phyloP scores from a whole-genome alignment of 2,888 invertebrate genomes.

The Erebia epiphron region DNA sequence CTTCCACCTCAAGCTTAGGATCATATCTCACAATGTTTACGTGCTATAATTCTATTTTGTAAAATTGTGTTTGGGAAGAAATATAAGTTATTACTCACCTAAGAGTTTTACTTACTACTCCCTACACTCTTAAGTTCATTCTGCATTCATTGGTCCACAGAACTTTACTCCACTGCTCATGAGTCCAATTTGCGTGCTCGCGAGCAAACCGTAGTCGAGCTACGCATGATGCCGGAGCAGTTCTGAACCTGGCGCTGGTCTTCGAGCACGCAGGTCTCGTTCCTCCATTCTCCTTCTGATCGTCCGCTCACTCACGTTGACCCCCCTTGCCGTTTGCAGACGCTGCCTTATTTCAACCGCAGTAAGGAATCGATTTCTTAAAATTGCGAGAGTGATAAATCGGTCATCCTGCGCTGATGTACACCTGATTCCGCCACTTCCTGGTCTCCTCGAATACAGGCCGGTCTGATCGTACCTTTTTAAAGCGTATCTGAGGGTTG shows the following conservation, averaged over 20 bases:
- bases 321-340: not conserved
- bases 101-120: too few relatives aligned
- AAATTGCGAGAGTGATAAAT: not conserved
- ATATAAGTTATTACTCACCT: too few relatives aligned
- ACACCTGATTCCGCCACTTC: not conserved
- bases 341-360: not conserved
- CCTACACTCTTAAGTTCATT: too few relatives aligned
- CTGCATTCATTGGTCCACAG: too few relatives aligned
- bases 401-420: not conserved
- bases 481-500: not conserved
- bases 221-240: too few relatives aligned
- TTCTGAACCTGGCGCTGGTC: not conserved
- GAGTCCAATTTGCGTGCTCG: too few relatives aligned
- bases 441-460: not conserved
- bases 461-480: constrained; percentile 2
- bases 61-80: too few relatives aligned
- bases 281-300: not conserved
- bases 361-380: not conserved
- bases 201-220: too few relatives aligned
- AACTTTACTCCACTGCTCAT: too few relatives aligned
- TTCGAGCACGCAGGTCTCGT: not conserved
- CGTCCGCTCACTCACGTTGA: not conserved
- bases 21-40: too few relatives aligned
- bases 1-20: too few relatives aligned
- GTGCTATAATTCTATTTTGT: too few relatives aligned